phyloP scores from a whole-genome alignment of 1,140 invertebrate genomes.

The Leptinotarsa texana region DNA sequence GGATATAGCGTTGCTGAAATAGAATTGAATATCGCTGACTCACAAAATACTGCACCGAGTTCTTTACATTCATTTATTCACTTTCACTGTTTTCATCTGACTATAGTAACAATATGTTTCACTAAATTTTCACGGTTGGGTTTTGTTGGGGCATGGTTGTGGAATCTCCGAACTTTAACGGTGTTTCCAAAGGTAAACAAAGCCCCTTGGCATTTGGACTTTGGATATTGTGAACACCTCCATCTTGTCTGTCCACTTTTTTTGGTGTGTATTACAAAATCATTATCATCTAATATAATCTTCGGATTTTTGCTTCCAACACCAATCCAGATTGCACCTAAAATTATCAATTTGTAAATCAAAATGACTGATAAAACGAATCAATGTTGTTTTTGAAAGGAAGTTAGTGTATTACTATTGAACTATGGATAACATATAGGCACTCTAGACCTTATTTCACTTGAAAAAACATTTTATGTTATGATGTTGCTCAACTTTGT shows the following conservation, averaged over 20 bases:
- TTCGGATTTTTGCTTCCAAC: slow-evolving; percentile 42
- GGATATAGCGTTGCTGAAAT: no score
- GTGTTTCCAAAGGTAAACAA: slow-evolving; percentile 35
- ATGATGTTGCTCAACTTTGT: no score
- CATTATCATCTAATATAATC: slow-evolving; percentile 41
- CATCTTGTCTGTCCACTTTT: slow-evolving; percentile 37
- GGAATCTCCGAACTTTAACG: slow-evolving; percentile 35
- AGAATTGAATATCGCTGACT: no score
- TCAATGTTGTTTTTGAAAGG: no score
- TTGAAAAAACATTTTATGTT: no score
- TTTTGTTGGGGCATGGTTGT: slow-evolving; percentile 41
- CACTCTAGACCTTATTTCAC: no score
- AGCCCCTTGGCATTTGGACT: slow-evolving; percentile 39
- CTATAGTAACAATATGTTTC: slow-evolving; percentile 4
- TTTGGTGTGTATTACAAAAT: slow-evolving; percentile 41
- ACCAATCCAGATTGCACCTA: slow-evolving; percentile 40
- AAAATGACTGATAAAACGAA: no score
- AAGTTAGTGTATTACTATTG: no score
- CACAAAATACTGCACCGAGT: no score
- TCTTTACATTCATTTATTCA: no score
- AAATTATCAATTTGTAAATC: slow-evolving; percentile 16
- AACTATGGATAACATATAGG: no score
- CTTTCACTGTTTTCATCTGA: not conserved
- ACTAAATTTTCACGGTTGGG: slow-evolving; percentile 10
- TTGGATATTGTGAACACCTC: slow-evolving; percentile 42